Conservation (phyloP, 2,888 invertebrate genomes). For the Cheilosia soror region DNA sequence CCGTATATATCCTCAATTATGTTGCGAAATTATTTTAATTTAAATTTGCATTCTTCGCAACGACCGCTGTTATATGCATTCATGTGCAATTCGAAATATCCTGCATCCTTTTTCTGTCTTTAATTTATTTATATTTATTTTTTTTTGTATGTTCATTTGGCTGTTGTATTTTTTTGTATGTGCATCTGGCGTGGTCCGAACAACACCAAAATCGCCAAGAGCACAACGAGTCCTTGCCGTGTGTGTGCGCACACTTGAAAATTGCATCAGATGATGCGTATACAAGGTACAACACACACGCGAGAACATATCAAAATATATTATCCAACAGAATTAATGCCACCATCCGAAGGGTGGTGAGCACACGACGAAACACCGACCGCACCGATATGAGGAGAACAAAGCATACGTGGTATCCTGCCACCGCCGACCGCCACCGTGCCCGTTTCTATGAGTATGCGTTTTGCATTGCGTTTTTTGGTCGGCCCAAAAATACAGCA, state of each 20-base stretch:
- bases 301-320: conserved; percentile 34
- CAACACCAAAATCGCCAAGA: neutral
- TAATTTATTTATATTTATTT: neutral
- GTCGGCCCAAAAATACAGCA: neutral
- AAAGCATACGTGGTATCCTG: too few relatives aligned
- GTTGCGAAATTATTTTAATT: conserved; percentile 37
- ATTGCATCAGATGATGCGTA: conserved; percentile 44
- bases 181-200: conserved; percentile 1
- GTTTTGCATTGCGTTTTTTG: conserved; percentile 27
- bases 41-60: conserved; percentile 10
- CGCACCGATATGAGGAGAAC: neutral
- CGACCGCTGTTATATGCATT: neutral
- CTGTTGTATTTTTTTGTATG: neutral
- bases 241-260: neutral
- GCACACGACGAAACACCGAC: neutral
- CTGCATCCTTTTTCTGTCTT: neutral
- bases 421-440: too few relatives aligned
- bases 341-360: neutral
- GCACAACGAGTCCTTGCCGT: neutral
- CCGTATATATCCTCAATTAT: neutral
- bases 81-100: conserved; percentile 14
- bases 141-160: too few relatives aligned
- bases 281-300: conserved; percentile 23
- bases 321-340: conserved; percentile 34
- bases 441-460: neutral